Percentiles rank a stretch among this genome's conserved stretches.
Conservation (phyloP, 2,113 vertebrate species). For the Megaceryle maxima region DNA sequence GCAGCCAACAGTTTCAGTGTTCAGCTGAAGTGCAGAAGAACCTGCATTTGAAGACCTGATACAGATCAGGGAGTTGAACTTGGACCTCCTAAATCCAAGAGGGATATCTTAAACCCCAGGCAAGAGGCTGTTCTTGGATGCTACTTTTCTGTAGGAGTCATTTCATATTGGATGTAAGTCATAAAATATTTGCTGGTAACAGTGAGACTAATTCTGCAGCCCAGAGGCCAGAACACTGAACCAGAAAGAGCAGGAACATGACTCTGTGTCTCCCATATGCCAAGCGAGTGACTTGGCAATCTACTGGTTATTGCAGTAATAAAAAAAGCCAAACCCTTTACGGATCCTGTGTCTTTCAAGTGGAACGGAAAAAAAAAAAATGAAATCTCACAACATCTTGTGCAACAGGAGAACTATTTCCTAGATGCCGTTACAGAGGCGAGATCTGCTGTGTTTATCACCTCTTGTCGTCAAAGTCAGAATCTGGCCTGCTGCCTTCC, state of each 20-base stretch:
- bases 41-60: background rate
- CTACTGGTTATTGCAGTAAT: background rate
- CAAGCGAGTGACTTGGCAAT: background rate
- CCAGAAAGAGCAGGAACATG: background rate
- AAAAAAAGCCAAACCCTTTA: background rate
- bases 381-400: background rate
- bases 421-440: background rate
- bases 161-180: background rate
- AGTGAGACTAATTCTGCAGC: background rate
- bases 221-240: background rate
- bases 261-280: background rate
- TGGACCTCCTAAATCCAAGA: constrained; percentile 3
- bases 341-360: background rate
- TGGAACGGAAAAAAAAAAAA: background rate
- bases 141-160: background rate
- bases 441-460: constrained; percentile 33
- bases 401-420: constrained; percentile 26
- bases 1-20: background rate
- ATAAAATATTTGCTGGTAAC: background rate
- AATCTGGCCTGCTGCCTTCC: constrained; percentile 51
- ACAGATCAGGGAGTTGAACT: background rate
- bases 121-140: background rate
- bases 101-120: background rate
- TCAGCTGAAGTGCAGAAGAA: background rate
- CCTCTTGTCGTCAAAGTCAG: constrained; percentile 46